Base-by-base conservation (phyloP, 1,140 invertebrate genomes). In the Drosophila cardini region DNA sequence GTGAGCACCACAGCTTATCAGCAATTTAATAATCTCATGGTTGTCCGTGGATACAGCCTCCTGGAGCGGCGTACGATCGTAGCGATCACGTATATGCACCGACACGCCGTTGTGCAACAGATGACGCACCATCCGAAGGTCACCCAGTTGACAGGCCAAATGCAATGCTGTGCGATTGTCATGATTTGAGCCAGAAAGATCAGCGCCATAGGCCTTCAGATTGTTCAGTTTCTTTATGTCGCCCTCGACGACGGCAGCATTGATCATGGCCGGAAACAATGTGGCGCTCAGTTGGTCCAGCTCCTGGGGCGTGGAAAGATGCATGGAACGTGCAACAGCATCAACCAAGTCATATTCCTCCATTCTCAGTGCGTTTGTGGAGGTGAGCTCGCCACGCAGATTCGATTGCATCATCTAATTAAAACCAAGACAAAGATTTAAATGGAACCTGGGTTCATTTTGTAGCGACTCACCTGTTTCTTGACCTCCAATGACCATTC, bases 141-240 rank as follows among this genome's bases (percentile, higher is more conserved):
- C 94, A 0, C 96, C 97, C 76, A 96, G 93, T 42, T 94, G 93
- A 38, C 96, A 95, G 7, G 97, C 97, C 42, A 97, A 93, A 78
- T 98, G 97, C 0, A 98, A 92, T 0, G 96, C 95, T 0, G 97
- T 98, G 61, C 96, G 93, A 8, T 94, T 94, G 92, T 98, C 97
- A 55, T 96, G 95, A 90, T 98, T 97, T n/a, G 93, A 91, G 8
- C 94, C 94, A 0, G 96, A 96, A 4, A 98, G 93, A 91, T 98
- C 95, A 2, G 95, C 95, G 1, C 96, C 96, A 93, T 95, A 78
- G 5, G 79, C 71, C 46, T 92, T 91, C 9, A 92, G 60, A 26
- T 82, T 92, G 4, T 90, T 93, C 91, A 94, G 76, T 93, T 94
- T 94, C 3, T 82, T 80, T 0, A 94, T 90, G 72, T 97, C 95